These are phyloP conservation scores for Macrobrachium nipponense DNA, from an alignment of 1,140 invertebrate species.

Conservation along the genomic window DNA sequence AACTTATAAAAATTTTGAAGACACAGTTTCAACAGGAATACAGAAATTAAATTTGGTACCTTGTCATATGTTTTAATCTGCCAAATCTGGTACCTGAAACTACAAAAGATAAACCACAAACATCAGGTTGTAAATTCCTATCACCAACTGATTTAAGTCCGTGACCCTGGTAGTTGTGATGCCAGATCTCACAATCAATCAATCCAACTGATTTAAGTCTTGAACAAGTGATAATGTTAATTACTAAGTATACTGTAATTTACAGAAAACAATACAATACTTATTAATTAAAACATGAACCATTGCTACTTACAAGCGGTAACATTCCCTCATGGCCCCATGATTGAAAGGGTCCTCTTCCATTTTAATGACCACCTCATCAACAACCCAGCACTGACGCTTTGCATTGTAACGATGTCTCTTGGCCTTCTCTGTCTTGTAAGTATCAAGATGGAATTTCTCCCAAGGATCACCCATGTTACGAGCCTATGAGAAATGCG, in stretches of 20 bases:
- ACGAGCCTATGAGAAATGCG: constrained; percentile 35
- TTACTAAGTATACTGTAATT: neutral
- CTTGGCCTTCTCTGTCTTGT: constrained; percentile 67
- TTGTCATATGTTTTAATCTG: too few relatives aligned
- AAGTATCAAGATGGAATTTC: constrained; percentile 69
- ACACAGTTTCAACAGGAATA: too few relatives aligned
- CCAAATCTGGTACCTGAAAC: too few relatives aligned
- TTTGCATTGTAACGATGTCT: constrained; percentile 70
- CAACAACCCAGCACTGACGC: constrained; percentile 69
- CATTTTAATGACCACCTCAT: constrained; percentile 72
- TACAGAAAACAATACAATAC: constrained; percentile 2
- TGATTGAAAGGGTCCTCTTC: constrained; percentile 71
- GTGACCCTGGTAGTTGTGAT: too few relatives aligned
- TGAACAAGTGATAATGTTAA: too few relatives aligned
- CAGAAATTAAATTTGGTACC: too few relatives aligned
- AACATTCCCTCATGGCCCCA: constrained; percentile 75
- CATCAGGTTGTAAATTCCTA: too few relatives aligned
- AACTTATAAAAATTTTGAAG: too few relatives aligned
- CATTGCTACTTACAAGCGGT: constrained; percentile 71
- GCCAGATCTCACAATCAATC: too few relatives aligned
- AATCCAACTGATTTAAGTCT: too few relatives aligned
- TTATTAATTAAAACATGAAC: neutral
- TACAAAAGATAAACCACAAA: too few relatives aligned
- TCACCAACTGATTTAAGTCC: too few relatives aligned
- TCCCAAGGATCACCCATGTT: constrained; percentile 69